Evolutionary conservation across 2,888 invertebrate genomes (phyloP).

Genomic region (Scrobipalpa atriplicella): DNA sequence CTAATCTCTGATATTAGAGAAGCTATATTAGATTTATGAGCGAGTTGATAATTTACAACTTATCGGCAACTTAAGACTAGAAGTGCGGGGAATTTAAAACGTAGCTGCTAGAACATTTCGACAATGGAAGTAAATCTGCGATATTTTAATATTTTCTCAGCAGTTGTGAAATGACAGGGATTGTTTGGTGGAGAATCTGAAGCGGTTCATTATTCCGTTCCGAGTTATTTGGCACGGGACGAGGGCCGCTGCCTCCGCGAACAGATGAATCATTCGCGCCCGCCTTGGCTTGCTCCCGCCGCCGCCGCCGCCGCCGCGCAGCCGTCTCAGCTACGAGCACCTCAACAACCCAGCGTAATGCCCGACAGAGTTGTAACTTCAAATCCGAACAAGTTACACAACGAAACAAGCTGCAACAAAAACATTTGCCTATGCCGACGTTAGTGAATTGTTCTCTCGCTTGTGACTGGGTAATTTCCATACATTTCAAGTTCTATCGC

Average conservation of each 20-base stretch:
- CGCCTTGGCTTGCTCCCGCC: constrained; percentile 45
- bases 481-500: constrained; percentile 83
- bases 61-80: neutral
- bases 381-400: constrained; percentile 67
- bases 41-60: neutral
- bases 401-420: constrained; percentile 80
- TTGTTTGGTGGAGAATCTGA: constrained; percentile 66
- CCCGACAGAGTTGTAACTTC: constrained; percentile 55
- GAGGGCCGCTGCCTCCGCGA: constrained; percentile 54
- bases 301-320: constrained; percentile 37
- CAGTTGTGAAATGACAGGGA: constrained; percentile 59
- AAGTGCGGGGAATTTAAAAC: constrained; percentile 11
- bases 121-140: constrained; percentile 47
- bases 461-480: constrained; percentile 83
- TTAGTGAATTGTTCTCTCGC: constrained; percentile 82
- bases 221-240: constrained; percentile 70
- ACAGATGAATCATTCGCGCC: constrained; percentile 59
- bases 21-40: constrained; percentile 32
- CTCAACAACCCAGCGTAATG: constrained; percentile 44
- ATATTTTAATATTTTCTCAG: constrained; percentile 57
- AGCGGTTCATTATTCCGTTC: constrained; percentile 69
- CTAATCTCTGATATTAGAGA: constrained; percentile 63
- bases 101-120: constrained; percentile 38
- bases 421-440: constrained; percentile 80
- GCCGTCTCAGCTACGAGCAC: constrained; percentile 36